Conservation (phyloP, 2,797 vertebrate genomes). For the Phrynocephalus vlangalii region DNA sequence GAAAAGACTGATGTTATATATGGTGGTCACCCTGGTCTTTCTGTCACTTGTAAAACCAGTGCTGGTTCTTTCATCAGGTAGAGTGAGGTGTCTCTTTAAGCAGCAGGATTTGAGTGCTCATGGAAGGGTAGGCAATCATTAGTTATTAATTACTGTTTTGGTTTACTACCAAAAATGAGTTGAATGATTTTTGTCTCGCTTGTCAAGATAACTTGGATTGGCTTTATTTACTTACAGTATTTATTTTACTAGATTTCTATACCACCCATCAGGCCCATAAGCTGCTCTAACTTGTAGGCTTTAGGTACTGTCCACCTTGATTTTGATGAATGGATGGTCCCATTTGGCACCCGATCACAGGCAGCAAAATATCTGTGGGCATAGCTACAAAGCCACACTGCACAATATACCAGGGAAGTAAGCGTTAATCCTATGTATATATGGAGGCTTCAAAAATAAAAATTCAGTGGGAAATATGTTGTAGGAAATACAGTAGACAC, state of each 20-base stretch:
- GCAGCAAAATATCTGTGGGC: conserved; percentile 47
- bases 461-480: conserved; percentile 43
- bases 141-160: background rate
- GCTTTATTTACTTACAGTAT: background rate
- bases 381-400: conserved; percentile 65
- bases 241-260: too few relatives aligned
- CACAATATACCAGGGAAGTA: conserved; percentile 22
- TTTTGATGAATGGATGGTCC: background rate
- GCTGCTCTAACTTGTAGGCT: too few relatives aligned
- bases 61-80: background rate
- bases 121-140: background rate
- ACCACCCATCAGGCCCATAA: too few relatives aligned
- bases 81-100: background rate
- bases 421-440: conserved; percentile 35
- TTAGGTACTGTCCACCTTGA: background rate
- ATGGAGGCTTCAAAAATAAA: conserved; percentile 49
- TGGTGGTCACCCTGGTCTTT: conserved; percentile 72
- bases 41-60: conserved; percentile 64
- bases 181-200: background rate
- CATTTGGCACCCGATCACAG: background rate
- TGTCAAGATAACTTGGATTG: background rate
- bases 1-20: conserved; percentile 69
- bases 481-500: conserved; percentile 28
- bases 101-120: background rate
- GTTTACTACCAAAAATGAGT: background rate